phyloP scores from a whole-genome alignment of 2,113 vertebrate genomes.

The Glaucomys volans region DNA sequence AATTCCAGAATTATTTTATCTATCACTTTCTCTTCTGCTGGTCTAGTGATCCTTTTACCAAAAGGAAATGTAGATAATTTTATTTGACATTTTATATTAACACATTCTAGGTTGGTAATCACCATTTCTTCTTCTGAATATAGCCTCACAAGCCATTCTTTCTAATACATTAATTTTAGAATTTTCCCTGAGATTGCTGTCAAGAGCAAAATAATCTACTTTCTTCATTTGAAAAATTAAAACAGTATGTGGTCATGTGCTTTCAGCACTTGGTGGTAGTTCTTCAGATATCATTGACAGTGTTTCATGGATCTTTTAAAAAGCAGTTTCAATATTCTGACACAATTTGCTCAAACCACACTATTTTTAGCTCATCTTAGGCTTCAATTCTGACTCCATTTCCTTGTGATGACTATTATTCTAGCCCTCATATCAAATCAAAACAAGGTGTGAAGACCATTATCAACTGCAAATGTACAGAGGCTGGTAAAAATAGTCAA shows the following conservation, averaged over 20 bases:
- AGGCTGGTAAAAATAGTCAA: background rate
- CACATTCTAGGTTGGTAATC: slow-evolving; percentile 36
- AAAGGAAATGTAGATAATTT: slow-evolving; percentile 40
- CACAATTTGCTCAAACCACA: background rate
- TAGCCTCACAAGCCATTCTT: slow-evolving; percentile 45
- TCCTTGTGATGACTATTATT: background rate
- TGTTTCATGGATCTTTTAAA: background rate
- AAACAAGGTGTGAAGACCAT: background rate
- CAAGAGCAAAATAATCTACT: background rate
- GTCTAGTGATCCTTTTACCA: slow-evolving; percentile 25
- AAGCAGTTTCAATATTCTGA: background rate
- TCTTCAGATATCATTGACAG: background rate
- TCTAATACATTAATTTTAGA: slow-evolving; percentile 64
- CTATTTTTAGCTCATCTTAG: background rate
- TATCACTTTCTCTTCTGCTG: background rate
- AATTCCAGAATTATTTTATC: background rate
- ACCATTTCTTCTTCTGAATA: slow-evolving; percentile 35
- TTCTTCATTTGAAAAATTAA: slow-evolving; percentile 35
- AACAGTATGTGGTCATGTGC: background rate
- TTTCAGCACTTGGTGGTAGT: background rate
- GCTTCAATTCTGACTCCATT: background rate
- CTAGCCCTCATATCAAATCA: background rate
- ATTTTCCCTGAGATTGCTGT: slow-evolving; percentile 36
- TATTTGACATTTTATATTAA: slow-evolving; percentile 50
- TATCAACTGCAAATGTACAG: background rate